These are phyloP conservation scores for Abrostola triplasia DNA, from an alignment of 2,888 invertebrate species.

Conservation along the genomic window DNA sequence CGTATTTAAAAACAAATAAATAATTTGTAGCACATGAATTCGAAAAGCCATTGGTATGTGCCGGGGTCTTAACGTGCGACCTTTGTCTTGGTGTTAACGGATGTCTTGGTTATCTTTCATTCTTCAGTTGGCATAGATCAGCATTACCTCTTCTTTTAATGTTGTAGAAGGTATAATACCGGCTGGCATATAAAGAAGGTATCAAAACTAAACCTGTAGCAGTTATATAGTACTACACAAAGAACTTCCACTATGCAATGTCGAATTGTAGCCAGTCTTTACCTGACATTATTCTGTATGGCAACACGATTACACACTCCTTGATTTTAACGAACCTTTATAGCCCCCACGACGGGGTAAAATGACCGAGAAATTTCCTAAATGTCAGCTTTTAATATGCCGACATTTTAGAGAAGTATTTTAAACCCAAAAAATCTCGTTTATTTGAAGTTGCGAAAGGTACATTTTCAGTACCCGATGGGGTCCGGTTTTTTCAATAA, in stretches of 20 bases:
- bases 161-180: too few species aligned
- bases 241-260: neutral
- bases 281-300: neutral
- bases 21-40: too few species aligned
- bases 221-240: too few species aligned
- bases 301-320: slow-evolving; percentile 39
- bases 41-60: too few species aligned
- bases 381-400: slow-evolving; percentile 55
- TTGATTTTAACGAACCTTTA: slow-evolving; percentile 24
- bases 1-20: too few species aligned
- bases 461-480: neutral
- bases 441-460: slow-evolving; percentile 12
- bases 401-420: slow-evolving; percentile 24
- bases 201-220: too few species aligned
- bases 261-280: neutral
- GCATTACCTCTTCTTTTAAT: too few species aligned
- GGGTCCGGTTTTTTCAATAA: neutral
- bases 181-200: too few species aligned
- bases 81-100: too few species aligned
- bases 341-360: slow-evolving; percentile 9
- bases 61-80: too few species aligned
- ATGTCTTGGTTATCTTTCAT: too few species aligned
- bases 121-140: too few species aligned
- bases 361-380: slow-evolving; percentile 33
- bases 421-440: slow-evolving; percentile 13